Evolutionary conservation across 2,888 invertebrate genomes (phyloP), one percentile per base, ranked within the genome.

Genomic region (Belgica antarctica): DNA sequence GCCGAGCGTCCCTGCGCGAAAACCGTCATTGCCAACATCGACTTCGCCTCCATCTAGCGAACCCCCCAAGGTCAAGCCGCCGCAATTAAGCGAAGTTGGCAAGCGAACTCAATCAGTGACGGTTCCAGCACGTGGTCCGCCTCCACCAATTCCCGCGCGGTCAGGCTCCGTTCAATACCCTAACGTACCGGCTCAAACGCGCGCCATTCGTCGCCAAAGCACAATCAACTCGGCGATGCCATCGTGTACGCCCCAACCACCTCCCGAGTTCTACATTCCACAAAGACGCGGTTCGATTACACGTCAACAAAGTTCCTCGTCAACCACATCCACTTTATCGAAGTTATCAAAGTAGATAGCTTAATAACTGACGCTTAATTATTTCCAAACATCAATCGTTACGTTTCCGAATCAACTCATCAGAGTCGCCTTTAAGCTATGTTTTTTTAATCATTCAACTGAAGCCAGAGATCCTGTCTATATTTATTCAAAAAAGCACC

Each of bases 111-210:
- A 61, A 41, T 70, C 70, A 47, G 59, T 75, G 0, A 76, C 77
- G 62, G 69, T 73, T 1, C 5, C 15, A 1, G 12, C 1, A 1
- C 73, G 76, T 0, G 76, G 74, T 0, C 79, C 79, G 28, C 80
- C 80, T 4, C 80, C 80, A n/a, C 79, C 78, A 1, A 80, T 80
- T 74, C 80, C 80, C 24, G 79, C 80, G 1, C 75, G 80, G 47
- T 77, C 77, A 62, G 78, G 77, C 2, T 80, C 80, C 0, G 74
- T 80, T 8, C 80, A 80, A 71, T 52, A 68, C 19, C 34, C 52
- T 7, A 41, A 19, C n/a, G 31, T 63, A 46, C 19, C 31, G 5
- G 27, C 57, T 1, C 36, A 36, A 65, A 25, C n/a, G 25, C 71
- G 63, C 36, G 25, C 47, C 7, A 41, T 66, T 3, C 15, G 59